These are phyloP conservation scores for Acyrthosiphon pisum DNA, from an alignment of 1,140 invertebrate species.

Conservation along the genomic window DNA sequence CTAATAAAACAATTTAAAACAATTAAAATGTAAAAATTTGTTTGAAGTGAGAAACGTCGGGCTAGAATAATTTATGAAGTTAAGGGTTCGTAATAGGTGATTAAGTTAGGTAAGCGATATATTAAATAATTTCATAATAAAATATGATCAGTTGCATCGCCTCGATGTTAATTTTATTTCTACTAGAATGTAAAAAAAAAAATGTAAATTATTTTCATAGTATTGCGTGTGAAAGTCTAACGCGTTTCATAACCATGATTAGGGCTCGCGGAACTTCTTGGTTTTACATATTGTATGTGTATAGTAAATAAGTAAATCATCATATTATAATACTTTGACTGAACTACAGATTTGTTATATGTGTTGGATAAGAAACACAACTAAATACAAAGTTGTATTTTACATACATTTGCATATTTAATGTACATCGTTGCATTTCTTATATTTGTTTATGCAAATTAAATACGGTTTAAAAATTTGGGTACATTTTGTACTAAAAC, in stretches of 20 bases:
- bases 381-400: background rate
- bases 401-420: background rate
- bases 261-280: background rate
- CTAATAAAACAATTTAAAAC: too few relatives aligned
- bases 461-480: background rate
- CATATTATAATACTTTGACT: background rate
- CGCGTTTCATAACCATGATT: background rate
- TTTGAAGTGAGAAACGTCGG: background rate
- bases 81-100: background rate
- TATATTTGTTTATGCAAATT: background rate
- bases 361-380: background rate
- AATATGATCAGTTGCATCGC: background rate
- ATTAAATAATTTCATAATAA: background rate
- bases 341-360: background rate
- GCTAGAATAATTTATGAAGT: background rate
- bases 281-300: background rate
- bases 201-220: background rate
- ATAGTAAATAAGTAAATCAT: background rate
- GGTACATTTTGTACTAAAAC: background rate
- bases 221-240: background rate
- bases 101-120: background rate
- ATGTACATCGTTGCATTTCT: background rate
- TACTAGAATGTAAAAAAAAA: background rate
- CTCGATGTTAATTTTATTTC: background rate
- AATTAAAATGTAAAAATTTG: background rate